Evolutionary conservation across 2,888 invertebrate species (phyloP).

Genomic region (Pachliopta kotzebuea): DNA sequence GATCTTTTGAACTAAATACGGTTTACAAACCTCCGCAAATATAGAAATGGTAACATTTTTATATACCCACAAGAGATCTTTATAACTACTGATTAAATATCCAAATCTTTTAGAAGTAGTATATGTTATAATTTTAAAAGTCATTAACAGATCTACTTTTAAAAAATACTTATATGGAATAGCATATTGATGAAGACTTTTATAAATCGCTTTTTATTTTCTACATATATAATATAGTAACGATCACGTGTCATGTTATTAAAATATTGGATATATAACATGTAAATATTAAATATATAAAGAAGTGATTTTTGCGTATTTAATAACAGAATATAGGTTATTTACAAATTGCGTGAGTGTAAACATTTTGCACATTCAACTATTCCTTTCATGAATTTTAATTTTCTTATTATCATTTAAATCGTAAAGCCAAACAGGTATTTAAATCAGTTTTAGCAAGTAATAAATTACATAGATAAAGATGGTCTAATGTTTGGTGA

Average conservation of each 20-base stretch:
- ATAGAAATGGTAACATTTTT: background rate
- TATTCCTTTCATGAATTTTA: conserved; percentile 8
- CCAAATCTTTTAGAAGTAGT: too few relatives aligned
- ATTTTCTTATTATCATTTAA: conserved; percentile 20
- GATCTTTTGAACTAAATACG: conserved; percentile 19
- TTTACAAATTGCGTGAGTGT: background rate
- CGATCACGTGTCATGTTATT: background rate
- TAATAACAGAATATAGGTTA: background rate
- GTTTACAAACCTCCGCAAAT: background rate
- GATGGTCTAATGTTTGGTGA: too few relatives aligned
- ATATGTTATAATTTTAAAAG: too few relatives aligned
- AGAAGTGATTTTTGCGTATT: background rate
- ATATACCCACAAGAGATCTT: background rate
- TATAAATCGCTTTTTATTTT: too few relatives aligned
- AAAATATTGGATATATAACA: background rate
- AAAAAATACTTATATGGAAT: too few relatives aligned
- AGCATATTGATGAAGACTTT: too few relatives aligned
- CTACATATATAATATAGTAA: background rate
- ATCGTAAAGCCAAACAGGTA: conserved; percentile 3
- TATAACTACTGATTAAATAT: too few relatives aligned
- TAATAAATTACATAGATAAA: background rate
- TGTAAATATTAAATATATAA: background rate
- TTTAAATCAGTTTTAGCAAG: background rate
- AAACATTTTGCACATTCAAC: background rate
- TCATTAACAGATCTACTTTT: too few relatives aligned